phyloP scores from a whole-genome alignment of 2,888 invertebrate species.

The Cylloceria caligata region DNA sequence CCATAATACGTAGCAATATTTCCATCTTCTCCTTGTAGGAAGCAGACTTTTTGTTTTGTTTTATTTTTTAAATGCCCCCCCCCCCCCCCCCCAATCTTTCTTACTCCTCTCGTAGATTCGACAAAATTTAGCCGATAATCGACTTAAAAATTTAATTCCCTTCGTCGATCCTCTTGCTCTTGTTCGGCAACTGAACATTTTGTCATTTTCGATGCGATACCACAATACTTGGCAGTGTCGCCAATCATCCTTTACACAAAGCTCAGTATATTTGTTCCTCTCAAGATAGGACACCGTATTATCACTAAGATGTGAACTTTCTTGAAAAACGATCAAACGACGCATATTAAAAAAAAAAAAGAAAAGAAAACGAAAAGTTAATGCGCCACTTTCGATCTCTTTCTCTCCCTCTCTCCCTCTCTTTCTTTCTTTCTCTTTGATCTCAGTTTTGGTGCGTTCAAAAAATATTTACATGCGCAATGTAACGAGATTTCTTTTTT shows the following conservation, averaged over 20 bases:
- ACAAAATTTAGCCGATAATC: conserved; percentile 17
- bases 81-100: background rate
- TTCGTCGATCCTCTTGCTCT: background rate
- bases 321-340: conserved; percentile 9
- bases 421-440: too few species aligned
- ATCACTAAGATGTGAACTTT: conserved; percentile 47
- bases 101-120: conserved; percentile 1
- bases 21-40: conserved; percentile 65
- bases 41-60: conserved; percentile 65
- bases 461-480: conserved; percentile 65
- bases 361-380: too few species aligned
- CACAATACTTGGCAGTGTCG: background rate
- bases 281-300: conserved; percentile 46
- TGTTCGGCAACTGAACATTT: conserved; percentile 36
- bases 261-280: conserved; percentile 22
- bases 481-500: conserved; percentile 39
- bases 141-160: conserved; percentile 24
- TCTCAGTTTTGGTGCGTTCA: conserved; percentile 63
- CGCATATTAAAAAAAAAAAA: conserved; percentile 29
- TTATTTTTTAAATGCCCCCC: conserved; percentile 21
- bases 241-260: conserved; percentile 32
- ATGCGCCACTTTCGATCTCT: conserved; percentile 20
- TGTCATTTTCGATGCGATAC: conserved; percentile 41
- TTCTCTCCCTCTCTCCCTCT: too few species aligned
- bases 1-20: conserved; percentile 82